phyloP scores from a whole-genome alignment of 1,140 invertebrate species.

The Lasaia peninsularis region DNA sequence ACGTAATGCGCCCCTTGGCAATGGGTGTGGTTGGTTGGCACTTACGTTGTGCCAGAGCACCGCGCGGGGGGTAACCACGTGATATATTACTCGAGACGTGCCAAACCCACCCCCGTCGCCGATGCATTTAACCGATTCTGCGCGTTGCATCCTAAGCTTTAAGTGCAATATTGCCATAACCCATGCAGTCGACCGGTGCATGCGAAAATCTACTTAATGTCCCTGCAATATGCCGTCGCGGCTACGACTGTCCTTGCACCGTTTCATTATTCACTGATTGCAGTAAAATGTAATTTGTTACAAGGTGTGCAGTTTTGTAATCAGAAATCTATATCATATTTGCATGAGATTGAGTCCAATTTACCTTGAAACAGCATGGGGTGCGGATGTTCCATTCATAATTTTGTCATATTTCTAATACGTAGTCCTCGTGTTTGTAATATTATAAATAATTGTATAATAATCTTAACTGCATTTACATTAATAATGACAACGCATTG shows the following conservation, averaged over 20 bases:
- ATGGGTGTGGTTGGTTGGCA: conserved; percentile 52
- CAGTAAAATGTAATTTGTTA: conserved; percentile 26
- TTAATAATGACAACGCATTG: too few relatives aligned
- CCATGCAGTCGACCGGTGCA: conserved; percentile 9
- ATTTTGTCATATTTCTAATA: conserved; percentile 3
- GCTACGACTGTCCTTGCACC: conserved; percentile 17
- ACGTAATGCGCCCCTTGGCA: conserved; percentile 23
- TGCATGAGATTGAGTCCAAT: conserved; percentile 19
- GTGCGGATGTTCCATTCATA: conserved; percentile 16
- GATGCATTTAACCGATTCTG: conserved; percentile 41
- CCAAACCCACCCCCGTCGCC: conserved; percentile 26
- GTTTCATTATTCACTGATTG: conserved; percentile 26
- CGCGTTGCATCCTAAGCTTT: conserved; percentile 29
- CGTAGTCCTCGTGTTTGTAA: conserved; percentile 6
- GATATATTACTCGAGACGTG: conserved; percentile 38
- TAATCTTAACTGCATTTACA: not conserved
- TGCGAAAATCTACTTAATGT: conserved; percentile 19
- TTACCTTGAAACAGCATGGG: conserved; percentile 18
- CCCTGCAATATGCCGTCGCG: conserved; percentile 20
- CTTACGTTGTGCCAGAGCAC: conserved; percentile 31
- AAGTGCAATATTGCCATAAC: conserved; percentile 26
- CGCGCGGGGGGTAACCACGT: conserved; percentile 39
- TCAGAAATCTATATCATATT: conserved; percentile 13
- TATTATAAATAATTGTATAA: not conserved
- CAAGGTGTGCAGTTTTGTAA: conserved; percentile 14